Percentiles rank a stretch among this genome's conserved stretches.
Conservation (phyloP, 53 echinoderm and acorn worm species). For the Echinarachnius parma region DNA sequence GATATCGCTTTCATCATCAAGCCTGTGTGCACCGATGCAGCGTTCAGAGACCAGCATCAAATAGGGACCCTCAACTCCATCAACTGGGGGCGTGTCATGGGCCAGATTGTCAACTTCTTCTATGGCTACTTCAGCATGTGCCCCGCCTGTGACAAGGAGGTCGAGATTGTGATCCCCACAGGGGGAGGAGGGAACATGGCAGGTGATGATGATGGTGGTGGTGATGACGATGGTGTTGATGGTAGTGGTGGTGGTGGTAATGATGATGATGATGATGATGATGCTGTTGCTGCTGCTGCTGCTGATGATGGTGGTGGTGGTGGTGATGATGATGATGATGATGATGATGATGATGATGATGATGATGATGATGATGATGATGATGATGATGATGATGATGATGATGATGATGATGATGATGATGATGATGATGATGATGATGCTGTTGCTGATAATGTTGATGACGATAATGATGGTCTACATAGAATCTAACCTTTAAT, state of each 20-base stretch:
- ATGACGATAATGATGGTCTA: too few relatives aligned
- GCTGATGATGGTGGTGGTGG: too few relatives aligned
- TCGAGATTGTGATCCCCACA: slow-evolving; percentile 81
- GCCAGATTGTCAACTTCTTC: slow-evolving; percentile 65
- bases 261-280: too few relatives aligned
- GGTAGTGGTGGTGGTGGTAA: too few relatives aligned
- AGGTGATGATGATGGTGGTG: slow-evolving; percentile 44
- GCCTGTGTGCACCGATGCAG: slow-evolving; percentile 53
- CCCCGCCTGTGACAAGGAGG: slow-evolving; percentile 50
- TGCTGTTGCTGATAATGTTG: not conserved
- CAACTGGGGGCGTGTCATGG: slow-evolving; percentile 75
- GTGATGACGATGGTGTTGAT: too few relatives aligned
- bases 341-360: too few relatives aligned
- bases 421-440: too few relatives aligned
- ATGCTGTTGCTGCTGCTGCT: too few relatives aligned
- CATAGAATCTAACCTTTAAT: too few relatives aligned
- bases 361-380: not conserved
- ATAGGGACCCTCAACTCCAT: slow-evolving; percentile 83
- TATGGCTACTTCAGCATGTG: slow-evolving; percentile 71
- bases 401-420: too few relatives aligned
- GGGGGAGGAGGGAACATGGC: slow-evolving; percentile 77
- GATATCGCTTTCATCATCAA: slow-evolving; percentile 60
- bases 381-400: not conserved
- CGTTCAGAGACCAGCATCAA: slow-evolving; percentile 55
- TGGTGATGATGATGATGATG: too few relatives aligned